Evolutionary conservation across 2,113 vertebrate genomes (phyloP), one percentile per base, ranked within the genome.

Genomic region (Cepphus grylle): DNA sequence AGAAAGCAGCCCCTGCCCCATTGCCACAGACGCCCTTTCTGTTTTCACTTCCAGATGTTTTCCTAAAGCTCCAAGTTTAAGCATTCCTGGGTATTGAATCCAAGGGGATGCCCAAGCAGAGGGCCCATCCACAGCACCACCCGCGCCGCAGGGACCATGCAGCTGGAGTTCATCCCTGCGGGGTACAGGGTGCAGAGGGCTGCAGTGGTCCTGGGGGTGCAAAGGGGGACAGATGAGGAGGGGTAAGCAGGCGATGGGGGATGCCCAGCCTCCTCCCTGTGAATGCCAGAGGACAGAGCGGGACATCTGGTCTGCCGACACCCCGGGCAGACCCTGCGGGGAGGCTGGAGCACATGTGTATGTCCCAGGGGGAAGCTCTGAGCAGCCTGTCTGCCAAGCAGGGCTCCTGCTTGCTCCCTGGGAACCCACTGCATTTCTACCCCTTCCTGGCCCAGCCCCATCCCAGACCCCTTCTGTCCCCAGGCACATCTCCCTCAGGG

Each of bases 91-190:
- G 20, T 69, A 16, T 2, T 32, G 32, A 79, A 55, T 12, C 23
- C 61, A 78, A 81, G 22, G 6, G 2, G 1, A 45, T 45, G 30
- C 49, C 29, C 32, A 15, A 30, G 72, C 11, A 78, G 12, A 17
- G 2, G 8, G 45, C 12, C 21, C 17, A 15, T 7, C 49, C 27
- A 32, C 26, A 27, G 32, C 5, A 7, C n/a, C 10, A 0, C 40
- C 29, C 1, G 4, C 1, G 12, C 40, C 1, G 1, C 1, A 1
- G 16, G 40, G 10, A 71, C 42, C 20, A 13, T 0, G 1, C 21
- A 20, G 61, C 65, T 67, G 40, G 15, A 43, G 30, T 34, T 43
- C 26, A 25, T 56, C 43, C 58, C 21, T 1, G 2, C 42, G 29
- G 0, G 3, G 9, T 34, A 27, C 58, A 27, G 62, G 7, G 27